Evolutionary conservation across 2,888 invertebrate genomes (phyloP), one percentile per base, ranked within the genome.

Genomic region (Yponomeuta sedellus): DNA sequence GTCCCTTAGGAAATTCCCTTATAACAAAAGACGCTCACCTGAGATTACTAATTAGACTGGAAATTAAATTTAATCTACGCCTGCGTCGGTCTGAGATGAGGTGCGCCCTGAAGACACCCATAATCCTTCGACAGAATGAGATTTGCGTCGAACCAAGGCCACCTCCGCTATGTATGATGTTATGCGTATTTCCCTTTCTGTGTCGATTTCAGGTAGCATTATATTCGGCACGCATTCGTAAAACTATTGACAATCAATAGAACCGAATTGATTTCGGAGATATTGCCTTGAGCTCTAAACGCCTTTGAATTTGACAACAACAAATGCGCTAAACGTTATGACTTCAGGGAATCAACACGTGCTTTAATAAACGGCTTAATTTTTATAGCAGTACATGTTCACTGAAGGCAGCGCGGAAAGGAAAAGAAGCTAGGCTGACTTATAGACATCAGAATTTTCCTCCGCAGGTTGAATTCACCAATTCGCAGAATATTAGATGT

Each of bases 61-160:
- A 73, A 73, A 74, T 77, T 76, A 75, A 72, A 72, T 74, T 66
- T 68, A 64, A 67, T 64, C 69, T 57, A 63, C 68, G 68, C 72
- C 69, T 71, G 67, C 65, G 25, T 56, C 68, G 72, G 67, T 52
- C 72, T 73, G 74, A 72, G 65, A 65, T 52, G 16, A 71, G 72
- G 72, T 73, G 74, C 73, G 72, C 69, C 70, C 71, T 70, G 69
- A 64, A 69, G 70, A 71, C 74, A 73, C 76, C 74, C 61, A 63
- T 78, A 77, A 77, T 73, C 75, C 75, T 70, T 63, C 69, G 70
- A 70, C 71, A 68, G 68, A 70, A 66, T 64, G 69, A 69, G 71
- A 72, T 71, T 70, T 68, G 64, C 59, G 69, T 69, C 66, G 64
- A 70, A 66, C 70, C 58, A n/a, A n/a, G 22, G n/a, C 28, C 40